Evolutionary conservation across 2,888 invertebrate species (phyloP), one percentile per base, ranked within the genome.

Genomic region (Lomographa bimaculata): DNA sequence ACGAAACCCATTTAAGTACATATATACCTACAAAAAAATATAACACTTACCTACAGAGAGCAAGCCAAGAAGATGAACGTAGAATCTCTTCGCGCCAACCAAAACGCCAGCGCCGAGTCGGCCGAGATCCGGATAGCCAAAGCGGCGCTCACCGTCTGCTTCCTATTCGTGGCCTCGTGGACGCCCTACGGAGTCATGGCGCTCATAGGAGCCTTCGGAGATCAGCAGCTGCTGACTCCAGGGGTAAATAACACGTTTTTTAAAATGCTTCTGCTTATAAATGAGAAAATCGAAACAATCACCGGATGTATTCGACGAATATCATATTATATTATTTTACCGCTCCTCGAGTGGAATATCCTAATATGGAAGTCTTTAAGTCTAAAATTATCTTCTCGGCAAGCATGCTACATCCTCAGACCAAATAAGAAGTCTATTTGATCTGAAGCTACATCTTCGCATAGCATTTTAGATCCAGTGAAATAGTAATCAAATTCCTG

Each of bases 11-110:
- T n/a, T n/a, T n/a, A n/a, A n/a, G n/a, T n/a, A n/a, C n/a, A n/a
- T n/a, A n/a, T n/a, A n/a, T n/a, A n/a, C n/a, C n/a, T n/a, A n/a
- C n/a, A n/a, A n/a, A n/a, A n/a, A n/a, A n/a, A n/a, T n/a, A n/a
- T n/a, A n/a, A n/a, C n/a, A n/a, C 4, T 2, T 14, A 47, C 40
- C 54, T 29, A 26, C 54, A 87, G 89, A 48, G 84, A 80, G 54
- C 86, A 89, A 75, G 96, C 96, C 0, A 96, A 96, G 67, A 96
- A 96, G 80, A 97, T 96, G 96, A 96, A 96, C 65, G 95, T 96
- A 0, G 96, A 96, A 62, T 96, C 96, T 1, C 81, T 96, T 16
- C 90, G 96, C 64, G 89, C 93, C 47, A 92, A 95, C 78, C 92
- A 94, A 71, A 90, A 91, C 54, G 89, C 92, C 34, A 90, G 91